These are phyloP conservation scores for Perizoma affinitatum DNA, from an alignment of 2,888 invertebrate genomes.

Conservation along the genomic window DNA sequence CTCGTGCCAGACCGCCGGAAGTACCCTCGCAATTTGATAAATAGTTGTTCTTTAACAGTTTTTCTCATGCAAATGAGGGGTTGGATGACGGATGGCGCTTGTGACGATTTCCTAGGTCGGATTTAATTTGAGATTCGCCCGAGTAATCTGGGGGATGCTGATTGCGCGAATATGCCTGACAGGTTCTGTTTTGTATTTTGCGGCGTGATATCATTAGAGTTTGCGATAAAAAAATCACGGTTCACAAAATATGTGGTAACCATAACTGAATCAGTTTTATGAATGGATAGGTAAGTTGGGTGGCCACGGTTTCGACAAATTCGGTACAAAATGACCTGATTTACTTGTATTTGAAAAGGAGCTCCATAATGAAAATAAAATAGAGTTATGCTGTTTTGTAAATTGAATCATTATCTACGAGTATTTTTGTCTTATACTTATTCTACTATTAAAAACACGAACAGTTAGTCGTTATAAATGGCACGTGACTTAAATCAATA, in stretches of 20 bases:
- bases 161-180: conserved; percentile 53
- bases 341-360: no score
- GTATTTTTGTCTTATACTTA: no score
- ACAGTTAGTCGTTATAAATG: neutral
- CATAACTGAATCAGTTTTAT: no score
- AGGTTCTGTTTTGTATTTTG: conserved; percentile 34
- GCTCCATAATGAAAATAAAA: no score
- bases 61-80: conserved; percentile 84
- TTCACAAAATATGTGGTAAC: neutral
- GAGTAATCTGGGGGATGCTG: conserved; percentile 66
- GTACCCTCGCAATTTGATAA: conserved; percentile 81
- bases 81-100: conserved; percentile 80
- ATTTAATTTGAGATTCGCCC: conserved; percentile 79
- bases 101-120: conserved; percentile 81
- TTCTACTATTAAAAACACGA: no score
- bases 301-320: no score
- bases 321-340: no score
- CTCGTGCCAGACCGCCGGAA: conserved; percentile 81
- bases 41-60: conserved; percentile 83
- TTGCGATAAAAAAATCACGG: neutral
- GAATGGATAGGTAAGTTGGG: no score
- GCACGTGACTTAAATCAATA: neutral
- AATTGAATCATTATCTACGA: no score
- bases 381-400: no score
- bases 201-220: conserved; percentile 19